Evolutionary conservation across 2,888 invertebrate genomes (phyloP).

Genomic region (Deroplatys truncata): DNA sequence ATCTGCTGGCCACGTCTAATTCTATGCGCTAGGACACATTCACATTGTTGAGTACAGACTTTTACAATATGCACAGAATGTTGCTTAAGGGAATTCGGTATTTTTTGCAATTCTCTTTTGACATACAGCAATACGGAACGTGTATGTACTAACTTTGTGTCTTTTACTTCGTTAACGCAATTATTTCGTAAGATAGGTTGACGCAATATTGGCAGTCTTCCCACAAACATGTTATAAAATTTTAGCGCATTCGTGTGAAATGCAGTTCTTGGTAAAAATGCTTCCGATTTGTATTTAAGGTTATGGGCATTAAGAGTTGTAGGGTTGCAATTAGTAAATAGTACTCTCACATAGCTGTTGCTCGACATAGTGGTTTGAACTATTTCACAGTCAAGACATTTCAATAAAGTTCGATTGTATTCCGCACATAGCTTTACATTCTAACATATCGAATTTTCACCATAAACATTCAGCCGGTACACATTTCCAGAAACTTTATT

Average conservation of each 20-base stretch:
- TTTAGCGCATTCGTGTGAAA: neutral
- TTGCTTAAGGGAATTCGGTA: constrained; percentile 42
- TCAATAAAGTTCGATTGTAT: neutral
- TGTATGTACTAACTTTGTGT: neutral
- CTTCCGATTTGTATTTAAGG: neutral
- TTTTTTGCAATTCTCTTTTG: constrained; percentile 9
- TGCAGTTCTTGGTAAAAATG: neutral
- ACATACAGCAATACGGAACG: neutral
- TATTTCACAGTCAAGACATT: neutral
- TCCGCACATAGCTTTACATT: neutral
- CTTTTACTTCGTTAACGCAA: neutral
- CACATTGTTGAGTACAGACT: constrained; percentile 47
- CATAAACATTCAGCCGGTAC: neutral
- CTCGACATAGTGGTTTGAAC: neutral
- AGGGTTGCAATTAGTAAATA: neutral
- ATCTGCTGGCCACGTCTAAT: constrained; percentile 60
- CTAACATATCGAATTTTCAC: neutral
- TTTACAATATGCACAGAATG: constrained; percentile 50
- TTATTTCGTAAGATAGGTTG: neutral
- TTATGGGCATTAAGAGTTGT: neutral
- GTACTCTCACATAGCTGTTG: neutral
- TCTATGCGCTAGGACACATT: constrained; percentile 51
- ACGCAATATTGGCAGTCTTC: neutral
- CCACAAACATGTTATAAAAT: neutral
- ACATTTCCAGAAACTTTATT: neutral